Conservation (phyloP, 2,888 invertebrate species). For the Oeneis ivallda region DNA sequence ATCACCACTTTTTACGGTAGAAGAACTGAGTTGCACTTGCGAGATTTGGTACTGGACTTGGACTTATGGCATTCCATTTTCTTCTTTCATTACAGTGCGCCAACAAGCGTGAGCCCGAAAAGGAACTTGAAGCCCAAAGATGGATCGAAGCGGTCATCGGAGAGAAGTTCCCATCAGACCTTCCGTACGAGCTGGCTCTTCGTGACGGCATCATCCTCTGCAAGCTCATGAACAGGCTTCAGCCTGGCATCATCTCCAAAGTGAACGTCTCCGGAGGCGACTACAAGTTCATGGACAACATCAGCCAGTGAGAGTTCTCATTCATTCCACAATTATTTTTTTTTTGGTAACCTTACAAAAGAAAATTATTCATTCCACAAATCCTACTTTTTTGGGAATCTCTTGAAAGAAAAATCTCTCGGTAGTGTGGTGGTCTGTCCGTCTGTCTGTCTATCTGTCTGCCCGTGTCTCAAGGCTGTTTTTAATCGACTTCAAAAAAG, state of each 20-base stretch:
- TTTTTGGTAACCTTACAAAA: too few species aligned
- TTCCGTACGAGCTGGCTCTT: slow-evolving; percentile 89
- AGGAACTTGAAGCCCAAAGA: slow-evolving; percentile 89
- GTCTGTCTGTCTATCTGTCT: too few species aligned
- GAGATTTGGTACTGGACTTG: too few species aligned
- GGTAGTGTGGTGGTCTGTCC: too few species aligned
- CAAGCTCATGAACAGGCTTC: slow-evolving; percentile 93
- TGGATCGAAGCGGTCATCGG: slow-evolving; percentile 94
- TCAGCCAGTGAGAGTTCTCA: slow-evolving; percentile 87
- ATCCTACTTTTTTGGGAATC: too few species aligned
- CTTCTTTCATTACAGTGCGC: slow-evolving; percentile 82
- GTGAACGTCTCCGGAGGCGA: slow-evolving; percentile 93
- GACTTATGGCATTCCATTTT: background rate
- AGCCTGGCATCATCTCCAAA: slow-evolving; percentile 91
- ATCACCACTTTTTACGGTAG: too few species aligned
- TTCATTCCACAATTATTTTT: background rate
- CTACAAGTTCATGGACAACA: slow-evolving; percentile 98
- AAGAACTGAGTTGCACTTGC: too few species aligned
- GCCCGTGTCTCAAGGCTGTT: too few species aligned
- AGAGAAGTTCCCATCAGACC: slow-evolving; percentile 86
- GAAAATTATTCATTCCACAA: too few species aligned
- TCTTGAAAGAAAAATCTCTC: too few species aligned
- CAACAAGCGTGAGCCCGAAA: slow-evolving; percentile 89
- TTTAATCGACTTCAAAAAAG: too few species aligned
- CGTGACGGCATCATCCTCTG: slow-evolving; percentile 93